phyloP scores from a whole-genome alignment of 2,797 vertebrate genomes.

The Falco berigora region DNA sequence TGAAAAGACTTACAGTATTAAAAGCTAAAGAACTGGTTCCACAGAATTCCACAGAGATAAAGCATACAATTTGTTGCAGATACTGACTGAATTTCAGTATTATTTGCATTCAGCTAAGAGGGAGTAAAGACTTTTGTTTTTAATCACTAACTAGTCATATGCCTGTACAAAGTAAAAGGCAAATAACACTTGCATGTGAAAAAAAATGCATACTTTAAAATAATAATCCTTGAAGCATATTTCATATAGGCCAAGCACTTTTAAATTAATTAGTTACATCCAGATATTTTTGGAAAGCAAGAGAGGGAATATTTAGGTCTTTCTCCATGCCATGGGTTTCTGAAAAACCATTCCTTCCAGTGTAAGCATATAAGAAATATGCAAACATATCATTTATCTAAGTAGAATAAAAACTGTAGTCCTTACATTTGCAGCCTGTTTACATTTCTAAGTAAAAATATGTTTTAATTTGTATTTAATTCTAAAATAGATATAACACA shows the following conservation, averaged over 20 bases:
- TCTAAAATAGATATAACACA: neutral
- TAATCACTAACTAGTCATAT: neutral
- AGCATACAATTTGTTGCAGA: neutral
- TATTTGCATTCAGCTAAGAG: neutral
- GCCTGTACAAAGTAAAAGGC: neutral
- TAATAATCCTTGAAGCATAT: neutral
- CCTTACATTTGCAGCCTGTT: neutral
- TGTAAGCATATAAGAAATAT: neutral
- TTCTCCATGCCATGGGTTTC: neutral
- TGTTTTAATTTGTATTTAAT: neutral
- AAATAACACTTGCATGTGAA: neutral
- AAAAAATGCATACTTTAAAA: neutral
- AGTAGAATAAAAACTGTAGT: neutral
- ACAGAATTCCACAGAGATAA: constrained; percentile 76
- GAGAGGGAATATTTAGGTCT: neutral
- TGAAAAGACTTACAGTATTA: constrained; percentile 62
- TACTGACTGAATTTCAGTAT: neutral
- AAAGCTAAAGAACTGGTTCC: constrained; percentile 81
- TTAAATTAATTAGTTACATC: neutral
- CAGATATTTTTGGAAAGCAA: neutral
- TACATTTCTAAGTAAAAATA: neutral
- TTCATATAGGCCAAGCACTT: neutral
- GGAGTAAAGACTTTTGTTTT: neutral
- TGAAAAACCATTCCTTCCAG: neutral
- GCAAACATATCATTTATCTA: neutral